These are phyloP conservation scores for Dufourea novaeangliae DNA, from an alignment of 1,140 invertebrate genomes.

Conservation along the genomic window DNA sequence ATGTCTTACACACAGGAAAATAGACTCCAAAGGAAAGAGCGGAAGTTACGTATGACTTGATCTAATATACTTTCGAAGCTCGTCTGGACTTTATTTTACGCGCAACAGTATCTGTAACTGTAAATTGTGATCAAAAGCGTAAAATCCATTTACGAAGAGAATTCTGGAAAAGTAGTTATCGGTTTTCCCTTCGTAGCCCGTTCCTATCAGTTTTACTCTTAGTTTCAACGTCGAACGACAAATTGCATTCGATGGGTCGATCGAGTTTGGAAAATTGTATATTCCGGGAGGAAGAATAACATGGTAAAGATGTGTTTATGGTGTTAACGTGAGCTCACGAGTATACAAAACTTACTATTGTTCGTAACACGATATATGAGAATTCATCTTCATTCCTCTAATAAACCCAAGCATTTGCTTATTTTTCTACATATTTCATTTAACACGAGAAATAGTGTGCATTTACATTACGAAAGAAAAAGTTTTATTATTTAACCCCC, in stretches of 20 bases:
- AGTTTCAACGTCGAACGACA: conserved; percentile 41
- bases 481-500: too few relatives aligned
- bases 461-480: too few relatives aligned
- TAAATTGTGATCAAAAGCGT: conserved; percentile 17
- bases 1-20: too few relatives aligned
- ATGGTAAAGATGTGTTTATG: not conserved
- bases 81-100: not conserved
- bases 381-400: too few relatives aligned
- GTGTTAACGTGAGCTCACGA: not conserved
- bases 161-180: conserved; percentile 53
- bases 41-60: not conserved
- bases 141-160: conserved; percentile 49
- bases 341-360: not conserved
- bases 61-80: not conserved
- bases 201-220: conserved; percentile 38
- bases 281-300: conserved; percentile 21
- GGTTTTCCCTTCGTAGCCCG: conserved; percentile 26
- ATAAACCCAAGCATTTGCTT: too few relatives aligned
- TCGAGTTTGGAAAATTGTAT: conserved; percentile 37
- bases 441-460: too few relatives aligned
- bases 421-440: too few relatives aligned
- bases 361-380: not conserved
- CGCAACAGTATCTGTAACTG: conserved; percentile 4
- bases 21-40: too few relatives aligned
- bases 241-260: conserved; percentile 38